Base-by-base conservation (phyloP, 1,140 invertebrate genomes). In the Samia ricini region DNA sequence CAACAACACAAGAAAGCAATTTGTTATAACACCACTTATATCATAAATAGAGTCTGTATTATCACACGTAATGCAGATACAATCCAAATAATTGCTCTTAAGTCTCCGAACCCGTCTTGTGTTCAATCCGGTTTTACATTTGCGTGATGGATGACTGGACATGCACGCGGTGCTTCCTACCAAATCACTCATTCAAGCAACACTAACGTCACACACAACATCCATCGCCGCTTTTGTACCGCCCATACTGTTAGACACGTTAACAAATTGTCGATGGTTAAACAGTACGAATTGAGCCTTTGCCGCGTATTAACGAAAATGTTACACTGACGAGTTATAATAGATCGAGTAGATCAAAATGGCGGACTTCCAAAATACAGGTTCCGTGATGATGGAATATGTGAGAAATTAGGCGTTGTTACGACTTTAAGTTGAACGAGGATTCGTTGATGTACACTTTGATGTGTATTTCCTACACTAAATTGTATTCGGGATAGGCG, bases 321-420 rank as follows among this genome's bases (percentile, higher is more conserved):
- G 76, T 79, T 83, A 76, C 66, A 66, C 67, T 78, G 74, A 76
- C 72, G 77, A 79, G 66, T 70, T 77, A 83, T n/a, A n/a, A n/a
- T 76, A 79, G 72, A 76, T 76, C 66, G 77, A 76, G 74, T 79
- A 82, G 72, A 83, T 77, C 79, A 86, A 85, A 81, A 84, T 85
- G 81, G 83, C 77, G 77, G 74, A 66, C 78, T 71, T 68, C 80
- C 74, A 81, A 88, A 83, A 88, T 85, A 84, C 83, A 79, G 84
- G 83, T 85, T 88, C 71, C 63, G 67, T 78, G 72, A 75, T 76
- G 76, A 68, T 79, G 71, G 71, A 75, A 69, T 65, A 71, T 72
- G 74, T 80, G 76, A 77, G 73, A 83, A 78, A 84, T 84, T 81
- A 81, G 69, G 20, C 56, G 56, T 57, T 56, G 23, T 64, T 69